Conservation (phyloP, 2,888 invertebrate genomes). For the Seladonia tumulorum region DNA sequence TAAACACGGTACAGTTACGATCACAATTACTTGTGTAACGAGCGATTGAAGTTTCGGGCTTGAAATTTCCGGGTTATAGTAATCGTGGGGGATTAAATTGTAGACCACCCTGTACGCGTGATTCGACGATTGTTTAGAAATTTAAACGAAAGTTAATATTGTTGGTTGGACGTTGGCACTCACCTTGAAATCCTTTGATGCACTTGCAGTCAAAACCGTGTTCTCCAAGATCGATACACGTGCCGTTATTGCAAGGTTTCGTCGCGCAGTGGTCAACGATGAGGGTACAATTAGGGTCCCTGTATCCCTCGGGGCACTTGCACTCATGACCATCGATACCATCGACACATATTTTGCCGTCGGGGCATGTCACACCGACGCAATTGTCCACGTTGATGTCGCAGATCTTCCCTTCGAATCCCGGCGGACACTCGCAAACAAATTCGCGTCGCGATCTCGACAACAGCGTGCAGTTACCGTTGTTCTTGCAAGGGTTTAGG, state of each 20-base stretch:
- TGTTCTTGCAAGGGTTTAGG: constrained; percentile 87
- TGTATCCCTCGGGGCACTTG: constrained; percentile 86
- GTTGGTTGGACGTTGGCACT: constrained; percentile 23
- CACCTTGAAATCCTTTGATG: constrained; percentile 88
- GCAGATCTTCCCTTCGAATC: constrained; percentile 89
- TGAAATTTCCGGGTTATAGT: too few relatives aligned
- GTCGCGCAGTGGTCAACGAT: constrained; percentile 87
- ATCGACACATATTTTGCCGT: constrained; percentile 86
- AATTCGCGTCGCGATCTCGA: constrained; percentile 84
- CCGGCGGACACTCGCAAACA: constrained; percentile 88
- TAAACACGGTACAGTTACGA: too few relatives aligned
- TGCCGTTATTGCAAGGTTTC: constrained; percentile 91
- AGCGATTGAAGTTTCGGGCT: too few relatives aligned
- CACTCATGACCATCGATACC: constrained; percentile 87
- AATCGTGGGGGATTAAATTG: background rate
- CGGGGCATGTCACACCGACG: constrained; percentile 85
- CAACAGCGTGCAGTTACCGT: constrained; percentile 86
- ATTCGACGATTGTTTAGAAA: too few relatives aligned
- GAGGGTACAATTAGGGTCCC: constrained; percentile 87
- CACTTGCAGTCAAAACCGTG: constrained; percentile 90
- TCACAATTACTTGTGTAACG: too few relatives aligned
- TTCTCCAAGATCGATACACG: constrained; percentile 88
- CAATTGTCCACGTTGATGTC: constrained; percentile 89
- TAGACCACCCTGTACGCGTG: too few relatives aligned
- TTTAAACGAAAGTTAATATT: background rate